Evolutionary conservation across 1,140 invertebrate species (phyloP).

Genomic region (Drosophila tani): DNA sequence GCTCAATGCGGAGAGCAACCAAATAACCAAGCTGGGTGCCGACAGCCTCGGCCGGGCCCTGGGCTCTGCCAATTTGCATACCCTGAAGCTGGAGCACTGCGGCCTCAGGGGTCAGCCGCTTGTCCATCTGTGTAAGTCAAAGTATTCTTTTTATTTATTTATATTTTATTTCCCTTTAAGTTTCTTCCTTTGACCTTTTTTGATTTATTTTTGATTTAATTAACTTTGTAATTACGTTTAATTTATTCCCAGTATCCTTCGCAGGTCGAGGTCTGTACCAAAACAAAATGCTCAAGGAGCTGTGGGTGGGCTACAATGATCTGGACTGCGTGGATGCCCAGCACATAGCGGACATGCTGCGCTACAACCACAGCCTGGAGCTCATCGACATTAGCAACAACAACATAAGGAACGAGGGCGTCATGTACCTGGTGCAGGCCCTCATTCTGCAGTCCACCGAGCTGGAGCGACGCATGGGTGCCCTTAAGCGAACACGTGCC

Average conservation of each 20-base stretch:
- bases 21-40: conserved; percentile 77
- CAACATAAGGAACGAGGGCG: conserved; percentile 90
- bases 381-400: conserved; percentile 92
- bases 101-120: conserved; percentile 88
- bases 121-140: conserved; percentile 88
- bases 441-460: conserved; percentile 88
- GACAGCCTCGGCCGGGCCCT: conserved; percentile 74
- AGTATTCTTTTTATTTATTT: conserved; percentile 1
- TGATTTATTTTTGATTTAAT: background rate
- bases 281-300: conserved; percentile 91
- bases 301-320: conserved; percentile 93
- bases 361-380: conserved; percentile 89
- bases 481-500: conserved; percentile 69
- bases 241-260: conserved; percentile 32
- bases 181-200: background rate
- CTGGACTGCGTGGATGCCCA: conserved; percentile 91
- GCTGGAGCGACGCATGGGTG: conserved; percentile 69
- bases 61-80: conserved; percentile 88
- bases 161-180: background rate
- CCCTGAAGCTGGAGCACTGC: conserved; percentile 91
- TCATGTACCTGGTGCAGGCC: conserved; percentile 90
- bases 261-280: conserved; percentile 92
- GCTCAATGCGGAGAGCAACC: conserved; percentile 80
- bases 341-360: conserved; percentile 90
- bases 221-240: background rate